Percentiles rank a stretch among this genome's conserved stretches.
These are phyloP conservation scores for Hydropsyche betteni DNA, from an alignment of 2,888 invertebrate genomes.

Conservation along the genomic window DNA sequence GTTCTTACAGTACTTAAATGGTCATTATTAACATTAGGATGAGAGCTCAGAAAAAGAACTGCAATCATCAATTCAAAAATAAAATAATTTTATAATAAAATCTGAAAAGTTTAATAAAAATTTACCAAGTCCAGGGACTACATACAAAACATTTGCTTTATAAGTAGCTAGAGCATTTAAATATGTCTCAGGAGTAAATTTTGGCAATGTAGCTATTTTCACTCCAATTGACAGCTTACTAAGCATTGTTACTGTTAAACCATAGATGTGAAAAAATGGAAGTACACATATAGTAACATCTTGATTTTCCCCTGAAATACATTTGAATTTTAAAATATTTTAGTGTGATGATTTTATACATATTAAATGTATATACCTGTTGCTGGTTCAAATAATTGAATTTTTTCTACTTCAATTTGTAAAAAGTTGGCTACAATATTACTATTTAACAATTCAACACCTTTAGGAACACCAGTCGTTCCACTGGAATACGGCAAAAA, in stretches of 20 bases:
- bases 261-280: conserved; percentile 88
- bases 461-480: conserved; percentile 85
- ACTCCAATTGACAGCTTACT: conserved; percentile 69
- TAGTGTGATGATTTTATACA: neutral
- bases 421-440: conserved; percentile 67
- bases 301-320: conserved; percentile 64
- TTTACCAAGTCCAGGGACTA: conserved; percentile 84
- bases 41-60: conserved; percentile 75
- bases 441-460: conserved; percentile 73
- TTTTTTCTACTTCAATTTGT: conserved; percentile 58
- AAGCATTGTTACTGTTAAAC: conserved; percentile 70
- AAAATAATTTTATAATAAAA: neutral
- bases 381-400: conserved; percentile 58
- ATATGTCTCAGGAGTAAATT: conserved; percentile 76
- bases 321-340: neutral
- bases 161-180: conserved; percentile 72
- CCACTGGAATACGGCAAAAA: conserved; percentile 87
- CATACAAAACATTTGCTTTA: conserved; percentile 71
- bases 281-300: conserved; percentile 74
- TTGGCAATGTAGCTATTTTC: conserved; percentile 74
- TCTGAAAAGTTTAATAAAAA: conserved; percentile 64
- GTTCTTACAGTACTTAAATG: conserved; percentile 67
- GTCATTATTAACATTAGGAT: conserved; percentile 67
- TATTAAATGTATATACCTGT: conserved; percentile 56
- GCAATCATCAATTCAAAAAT: conserved; percentile 54